phyloP scores from a whole-genome alignment of 2,888 invertebrate genomes.

The Tricholauxania praeusta region DNA sequence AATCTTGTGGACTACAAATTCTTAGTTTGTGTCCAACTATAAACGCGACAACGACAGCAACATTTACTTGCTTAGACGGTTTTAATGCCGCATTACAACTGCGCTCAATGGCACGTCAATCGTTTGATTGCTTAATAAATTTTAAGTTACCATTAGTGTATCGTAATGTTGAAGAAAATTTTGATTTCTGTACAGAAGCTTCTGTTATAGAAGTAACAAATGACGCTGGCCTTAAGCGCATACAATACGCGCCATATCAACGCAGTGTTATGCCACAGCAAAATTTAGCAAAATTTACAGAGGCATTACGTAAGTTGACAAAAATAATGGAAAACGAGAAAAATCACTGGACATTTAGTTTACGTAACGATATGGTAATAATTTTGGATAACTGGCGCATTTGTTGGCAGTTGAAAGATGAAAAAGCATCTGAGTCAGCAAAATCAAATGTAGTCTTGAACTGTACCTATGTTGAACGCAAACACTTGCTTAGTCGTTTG shows the following conservation, averaged over 20 bases:
- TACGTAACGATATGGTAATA: slow-evolving; percentile 75
- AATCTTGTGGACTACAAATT: slow-evolving; percentile 42
- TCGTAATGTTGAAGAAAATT: slow-evolving; percentile 20
- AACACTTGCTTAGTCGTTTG: slow-evolving; percentile 45
- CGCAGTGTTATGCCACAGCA: slow-evolving; percentile 67
- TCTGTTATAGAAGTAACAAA: slow-evolving; percentile 22
- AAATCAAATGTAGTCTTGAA: slow-evolving; percentile 15
- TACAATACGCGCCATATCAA: slow-evolving; percentile 39
- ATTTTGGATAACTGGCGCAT: slow-evolving; percentile 82
- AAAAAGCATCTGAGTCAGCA: slow-evolving; percentile 1
- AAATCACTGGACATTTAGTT: slow-evolving; percentile 71
- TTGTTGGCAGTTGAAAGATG: slow-evolving; percentile 69
- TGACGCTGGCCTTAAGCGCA: slow-evolving; percentile 19
- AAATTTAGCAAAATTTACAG: slow-evolving; percentile 71
- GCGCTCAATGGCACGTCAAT: not conserved
- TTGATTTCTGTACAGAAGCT: slow-evolving; percentile 21
- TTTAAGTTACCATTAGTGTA: slow-evolving; percentile 12
- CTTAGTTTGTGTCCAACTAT: slow-evolving; percentile 22
- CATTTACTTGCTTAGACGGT: slow-evolving; percentile 13
- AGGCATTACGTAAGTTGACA: slow-evolving; percentile 69
- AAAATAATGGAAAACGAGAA: slow-evolving; percentile 68
- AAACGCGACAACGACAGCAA: not conserved
- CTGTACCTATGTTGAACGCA: slow-evolving; percentile 43
- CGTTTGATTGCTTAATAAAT: slow-evolving; percentile 32
- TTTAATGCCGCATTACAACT: slow-evolving; percentile 11